Conservation (phyloP, 1,140 invertebrate species). For the Laupala kohalensis region DNA sequence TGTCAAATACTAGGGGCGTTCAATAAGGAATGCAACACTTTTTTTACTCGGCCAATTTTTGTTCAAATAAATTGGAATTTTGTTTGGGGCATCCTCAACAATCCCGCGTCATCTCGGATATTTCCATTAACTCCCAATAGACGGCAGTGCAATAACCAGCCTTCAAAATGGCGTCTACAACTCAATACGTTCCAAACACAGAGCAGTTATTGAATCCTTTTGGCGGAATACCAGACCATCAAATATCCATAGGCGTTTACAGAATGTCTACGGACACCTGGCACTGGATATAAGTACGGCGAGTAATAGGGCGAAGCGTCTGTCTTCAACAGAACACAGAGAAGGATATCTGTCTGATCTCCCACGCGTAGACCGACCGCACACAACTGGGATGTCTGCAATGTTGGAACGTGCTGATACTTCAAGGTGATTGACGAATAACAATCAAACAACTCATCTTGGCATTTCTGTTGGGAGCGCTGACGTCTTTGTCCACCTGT, state of each 20-base stretch:
- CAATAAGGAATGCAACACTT: not conserved
- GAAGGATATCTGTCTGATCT: conserved; percentile 2
- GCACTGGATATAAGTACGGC: conserved; percentile 2
- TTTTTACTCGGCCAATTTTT: not conserved
- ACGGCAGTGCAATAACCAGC: not conserved
- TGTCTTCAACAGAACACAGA: not conserved
- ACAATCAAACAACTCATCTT: too few species aligned
- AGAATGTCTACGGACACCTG: conserved; percentile 8
- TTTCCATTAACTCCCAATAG: not conserved
- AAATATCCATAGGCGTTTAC: not conserved
- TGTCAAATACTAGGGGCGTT: too few species aligned
- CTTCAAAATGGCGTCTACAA: conserved; percentile 6
- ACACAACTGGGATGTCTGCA: not conserved
- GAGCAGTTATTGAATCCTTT: conserved; percentile 8
- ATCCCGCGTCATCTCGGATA: not conserved
- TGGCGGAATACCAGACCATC: conserved; percentile 6
- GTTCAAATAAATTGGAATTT: not conserved
- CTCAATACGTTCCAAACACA: not conserved
- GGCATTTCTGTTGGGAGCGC: too few species aligned
- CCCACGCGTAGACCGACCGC: not conserved
- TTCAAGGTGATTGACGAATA: not conserved
- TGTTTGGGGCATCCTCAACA: not conserved
- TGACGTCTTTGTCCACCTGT: too few species aligned
- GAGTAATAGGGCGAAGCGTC: not conserved
- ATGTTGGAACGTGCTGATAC: not conserved